These are phyloP conservation scores for Guaruba guarouba DNA, from an alignment of 2,113 vertebrate genomes.

Conservation along the genomic window DNA sequence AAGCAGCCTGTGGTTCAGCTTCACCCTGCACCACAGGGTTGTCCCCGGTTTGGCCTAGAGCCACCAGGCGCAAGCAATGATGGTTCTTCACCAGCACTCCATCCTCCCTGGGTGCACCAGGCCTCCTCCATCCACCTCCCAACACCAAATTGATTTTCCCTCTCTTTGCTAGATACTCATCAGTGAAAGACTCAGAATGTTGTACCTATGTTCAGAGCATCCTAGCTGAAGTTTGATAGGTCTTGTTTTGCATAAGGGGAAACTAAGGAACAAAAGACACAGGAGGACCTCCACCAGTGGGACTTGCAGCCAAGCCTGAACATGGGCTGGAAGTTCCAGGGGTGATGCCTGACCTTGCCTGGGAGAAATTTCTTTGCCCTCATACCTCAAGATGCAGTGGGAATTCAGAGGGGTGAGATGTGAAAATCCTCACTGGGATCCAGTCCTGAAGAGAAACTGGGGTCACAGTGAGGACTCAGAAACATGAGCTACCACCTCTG, in stretches of 20 bases:
- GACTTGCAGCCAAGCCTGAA: not conserved
- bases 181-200: not conserved
- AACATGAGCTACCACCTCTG: accelerated
- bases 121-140: not conserved
- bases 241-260: not conserved
- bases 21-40: accelerated
- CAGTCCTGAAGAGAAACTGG: not conserved
- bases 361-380: not conserved
- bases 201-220: not conserved
- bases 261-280: not conserved
- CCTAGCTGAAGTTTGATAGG: not conserved
- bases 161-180: not conserved
- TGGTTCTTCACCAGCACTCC: accelerated
- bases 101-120: too few species aligned
- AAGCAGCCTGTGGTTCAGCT: not conserved
- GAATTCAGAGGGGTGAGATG: not conserved
- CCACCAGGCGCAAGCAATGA: accelerated
- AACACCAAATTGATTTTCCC: accelerated
- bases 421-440: accelerated
- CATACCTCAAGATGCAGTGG: not conserved
- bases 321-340: not conserved
- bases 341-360: not conserved
- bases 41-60: not conserved
- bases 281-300: too few species aligned
- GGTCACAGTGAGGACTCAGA: not conserved